Percentiles rank a stretch among this genome's conserved stretches.
Conservation (phyloP, 2,797 vertebrate species). For the Clarias fuscus region DNA sequence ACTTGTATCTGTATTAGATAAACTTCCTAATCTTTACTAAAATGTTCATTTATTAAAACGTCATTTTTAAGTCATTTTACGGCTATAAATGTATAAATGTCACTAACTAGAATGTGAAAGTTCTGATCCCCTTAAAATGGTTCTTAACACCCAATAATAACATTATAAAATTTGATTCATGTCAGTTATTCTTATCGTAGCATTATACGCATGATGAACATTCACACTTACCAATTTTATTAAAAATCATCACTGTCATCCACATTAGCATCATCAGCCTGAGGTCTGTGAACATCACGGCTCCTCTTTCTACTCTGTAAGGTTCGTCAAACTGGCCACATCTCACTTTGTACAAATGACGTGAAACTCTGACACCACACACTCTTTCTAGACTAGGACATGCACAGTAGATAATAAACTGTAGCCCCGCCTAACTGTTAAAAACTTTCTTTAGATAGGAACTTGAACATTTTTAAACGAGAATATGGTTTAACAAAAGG, state of each 20-base stretch:
- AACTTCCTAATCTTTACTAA: too few species aligned
- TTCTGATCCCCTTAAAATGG: not conserved
- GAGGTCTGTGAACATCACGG: not conserved
- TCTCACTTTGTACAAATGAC: not conserved
- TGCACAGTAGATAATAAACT: too few species aligned
- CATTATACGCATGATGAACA: not conserved
- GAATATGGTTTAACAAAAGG: too few species aligned
- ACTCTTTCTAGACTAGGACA: too few species aligned
- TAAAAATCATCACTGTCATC: not conserved
- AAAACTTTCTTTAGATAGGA: too few species aligned
- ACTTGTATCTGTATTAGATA: too few species aligned
- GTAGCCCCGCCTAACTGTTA: too few species aligned
- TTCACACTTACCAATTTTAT: not conserved
- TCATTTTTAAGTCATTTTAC: not conserved
- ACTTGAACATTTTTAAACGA: too few species aligned
- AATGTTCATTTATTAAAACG: too few species aligned
- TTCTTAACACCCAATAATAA: not conserved
- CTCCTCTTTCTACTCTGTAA: not conserved
- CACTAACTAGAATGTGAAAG: too few species aligned
- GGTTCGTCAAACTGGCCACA: not conserved
- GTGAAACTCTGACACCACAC: not conserved
- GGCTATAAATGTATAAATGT: too few species aligned
- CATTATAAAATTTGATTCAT: not conserved
- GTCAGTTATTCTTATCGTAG: not conserved
- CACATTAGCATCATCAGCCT: not conserved